Evolutionary conservation across 2,797 vertebrate genomes (phyloP), one percentile per base, ranked within the genome.

Genomic region (Pangasius larnaudii): DNA sequence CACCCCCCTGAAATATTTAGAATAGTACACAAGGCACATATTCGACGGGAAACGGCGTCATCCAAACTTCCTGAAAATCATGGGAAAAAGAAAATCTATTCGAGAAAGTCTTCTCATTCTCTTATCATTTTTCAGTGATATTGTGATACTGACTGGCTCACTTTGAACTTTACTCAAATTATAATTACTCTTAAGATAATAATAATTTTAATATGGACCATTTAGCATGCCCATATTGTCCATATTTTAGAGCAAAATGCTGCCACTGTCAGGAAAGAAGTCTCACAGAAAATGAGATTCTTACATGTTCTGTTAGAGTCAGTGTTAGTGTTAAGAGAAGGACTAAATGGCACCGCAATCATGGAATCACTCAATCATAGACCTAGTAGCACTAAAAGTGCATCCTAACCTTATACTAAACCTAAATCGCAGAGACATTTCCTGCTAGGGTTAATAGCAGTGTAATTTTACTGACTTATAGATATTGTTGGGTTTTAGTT

Each of bases 381-480:
- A 9, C 58, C 33, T 10, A 9, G 59, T 30, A 49, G 80, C 59
- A n/a, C 36, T 61, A 61, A 59, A 33, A 42, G 79, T 24, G 56
- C 79, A 49, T n/a, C 61, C 59, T 30, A 33, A 67, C 81, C 46
- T 51, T 67, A 49, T 30, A 67, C 61, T 83, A 67, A 33, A 30
- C 27, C 80, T 49, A 51, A 65, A 19, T 30, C 61, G 18, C 36
- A 30, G 42, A 67, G 81, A 84, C 61, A n/a, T 67, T 84, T 84
- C 81, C 61, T 84, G 61, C 61, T 63, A 49, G 81, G 61, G 81
- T 84, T 84, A 67, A 84, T 51, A 84, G 42, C 61, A 39, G 61
- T 86, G 75, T 36, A 56, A 10, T 53, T 78, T 39, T 18, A 36
- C 42, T 86, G 61, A 56, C 30, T 63, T 69, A 36, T 39, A 86